Evolutionary conservation across 1,140 invertebrate genomes (phyloP).

Genomic region (Drosophila pseudoobscura): DNA sequence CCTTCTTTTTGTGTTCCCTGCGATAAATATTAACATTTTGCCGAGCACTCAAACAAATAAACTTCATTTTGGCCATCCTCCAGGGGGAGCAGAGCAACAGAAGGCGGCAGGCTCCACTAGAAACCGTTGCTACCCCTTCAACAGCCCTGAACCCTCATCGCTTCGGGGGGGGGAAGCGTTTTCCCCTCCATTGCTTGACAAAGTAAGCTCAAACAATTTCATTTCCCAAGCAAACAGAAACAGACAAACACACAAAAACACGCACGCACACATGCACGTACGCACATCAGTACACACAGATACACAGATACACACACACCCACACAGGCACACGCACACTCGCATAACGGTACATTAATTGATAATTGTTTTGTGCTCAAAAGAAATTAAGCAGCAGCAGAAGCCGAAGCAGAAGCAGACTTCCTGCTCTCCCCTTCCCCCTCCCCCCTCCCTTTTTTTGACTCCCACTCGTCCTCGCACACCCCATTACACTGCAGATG

Average conservation of each 20-base stretch:
- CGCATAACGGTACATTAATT: slow-evolving; percentile 74
- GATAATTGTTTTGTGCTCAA: slow-evolving; percentile 79
- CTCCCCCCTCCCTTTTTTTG: background rate
- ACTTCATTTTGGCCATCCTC: slow-evolving; percentile 35
- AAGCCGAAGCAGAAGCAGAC: slow-evolving; percentile 11
- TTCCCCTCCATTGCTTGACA: slow-evolving; percentile 32
- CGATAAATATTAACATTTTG: too few relatives aligned
- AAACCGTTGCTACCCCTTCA: slow-evolving; percentile 4
- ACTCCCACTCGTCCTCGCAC: slow-evolving; percentile 12
- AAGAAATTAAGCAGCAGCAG: slow-evolving; percentile 71
- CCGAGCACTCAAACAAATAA: slow-evolving; percentile 25
- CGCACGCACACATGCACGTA: slow-evolving; percentile 8
- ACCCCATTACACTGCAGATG: slow-evolving; percentile 60
- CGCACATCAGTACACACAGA: slow-evolving; percentile 4
- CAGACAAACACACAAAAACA: slow-evolving; percentile 25
- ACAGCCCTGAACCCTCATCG: background rate
- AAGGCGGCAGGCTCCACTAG: slow-evolving; percentile 11
- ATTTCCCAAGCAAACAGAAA: slow-evolving; percentile 43
- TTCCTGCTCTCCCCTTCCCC: background rate
- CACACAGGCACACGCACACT: slow-evolving; percentile 14
- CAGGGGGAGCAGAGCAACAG: background rate
- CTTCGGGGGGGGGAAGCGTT: background rate
- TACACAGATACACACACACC: too few relatives aligned
- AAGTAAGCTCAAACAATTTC: slow-evolving; percentile 69
- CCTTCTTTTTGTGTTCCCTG: too few relatives aligned